Evolutionary conservation across 2,888 invertebrate genomes (phyloP), one percentile per base, ranked within the genome.

Genomic region (Antheraea yamamai): DNA sequence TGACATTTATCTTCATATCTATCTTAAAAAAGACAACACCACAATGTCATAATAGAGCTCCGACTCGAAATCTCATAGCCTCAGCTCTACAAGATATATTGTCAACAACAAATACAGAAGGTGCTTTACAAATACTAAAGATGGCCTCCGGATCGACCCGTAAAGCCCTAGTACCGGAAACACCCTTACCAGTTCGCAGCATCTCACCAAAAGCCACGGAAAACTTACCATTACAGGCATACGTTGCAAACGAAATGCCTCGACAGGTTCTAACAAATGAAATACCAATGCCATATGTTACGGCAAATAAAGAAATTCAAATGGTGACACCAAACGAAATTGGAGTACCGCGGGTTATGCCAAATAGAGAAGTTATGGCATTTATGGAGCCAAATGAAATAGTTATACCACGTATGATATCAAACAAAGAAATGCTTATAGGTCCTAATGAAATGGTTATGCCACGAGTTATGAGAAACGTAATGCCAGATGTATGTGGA

Each of bases 81-180:
- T 76, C 84, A 10, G 55, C 82, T 0, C 76, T 89, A 16, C 85
- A 86, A 80, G 85, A 84, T 3, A 82, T 88, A 1, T 68, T 89
- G 7, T 83, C 86, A 20, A 84, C 87, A 12, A 79, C 75, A 7
- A 85, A 83, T 23, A 79, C 82, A 0, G 85, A 82, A 68, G 83
- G 81, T 30, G 81, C 84, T 0, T 71, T 86, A 70, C 79, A 85
- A 75, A 73, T 84, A 2, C 73, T 87, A 4, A 80, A 79, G 71
- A 75, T 76, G 66, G 73, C 79, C 72, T 6, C 55, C 0, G 61
- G 47, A 1, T 18, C 72, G 10, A 74, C 39, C 2, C 78, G 73
- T 72, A 77, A 73, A 74, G 70, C 66, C 26, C 75, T 72, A 0
- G 68, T 79, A 4, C 76, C 76, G 52, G 79, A 81, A 51, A 76